Evolutionary conservation across 2,797 vertebrate genomes (phyloP).

Genomic region (Coracias cyanogaster): DNA sequence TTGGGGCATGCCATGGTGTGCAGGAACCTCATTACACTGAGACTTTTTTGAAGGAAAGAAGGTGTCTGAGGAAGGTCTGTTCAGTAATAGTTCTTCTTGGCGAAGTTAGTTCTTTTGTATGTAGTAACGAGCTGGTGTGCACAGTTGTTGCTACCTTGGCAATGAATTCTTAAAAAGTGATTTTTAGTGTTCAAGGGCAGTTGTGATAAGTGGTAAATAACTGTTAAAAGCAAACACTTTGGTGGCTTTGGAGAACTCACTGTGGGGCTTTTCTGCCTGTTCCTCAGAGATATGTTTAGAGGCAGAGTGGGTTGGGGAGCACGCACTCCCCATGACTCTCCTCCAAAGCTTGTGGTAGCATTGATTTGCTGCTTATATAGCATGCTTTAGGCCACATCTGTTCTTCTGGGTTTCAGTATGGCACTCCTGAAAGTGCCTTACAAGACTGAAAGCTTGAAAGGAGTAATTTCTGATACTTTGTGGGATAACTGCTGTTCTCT

Average conservation of each 20-base stretch:
- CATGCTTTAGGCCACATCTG: not conserved
- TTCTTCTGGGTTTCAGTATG: not conserved
- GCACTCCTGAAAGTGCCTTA: not conserved
- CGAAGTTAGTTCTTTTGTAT: not conserved
- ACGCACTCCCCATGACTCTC: rapidly evolving
- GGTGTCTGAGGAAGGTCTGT: not conserved
- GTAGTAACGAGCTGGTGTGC: not conserved
- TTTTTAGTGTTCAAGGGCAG: not conserved
- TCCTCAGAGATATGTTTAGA: not conserved
- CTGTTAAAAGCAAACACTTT: not conserved
- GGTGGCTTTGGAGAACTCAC: not conserved
- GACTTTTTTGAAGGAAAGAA: not conserved
- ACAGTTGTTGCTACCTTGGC: not conserved
- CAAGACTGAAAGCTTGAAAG: slow-evolving; percentile 1
- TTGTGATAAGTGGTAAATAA: not conserved
- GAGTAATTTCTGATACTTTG: not conserved
- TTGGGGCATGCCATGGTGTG: not conserved
- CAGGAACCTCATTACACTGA: not conserved
- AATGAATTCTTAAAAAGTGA: not conserved
- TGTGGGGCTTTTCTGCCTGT: not conserved
- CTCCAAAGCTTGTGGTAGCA: rapidly evolving
- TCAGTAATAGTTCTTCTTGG: not conserved
- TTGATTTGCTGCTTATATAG: not conserved
- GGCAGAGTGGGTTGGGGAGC: not conserved
- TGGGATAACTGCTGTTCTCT: slow-evolving; percentile 25